Base-by-base conservation (phyloP, 2,797 vertebrate genomes). In the Malacoraja senta region DNA sequence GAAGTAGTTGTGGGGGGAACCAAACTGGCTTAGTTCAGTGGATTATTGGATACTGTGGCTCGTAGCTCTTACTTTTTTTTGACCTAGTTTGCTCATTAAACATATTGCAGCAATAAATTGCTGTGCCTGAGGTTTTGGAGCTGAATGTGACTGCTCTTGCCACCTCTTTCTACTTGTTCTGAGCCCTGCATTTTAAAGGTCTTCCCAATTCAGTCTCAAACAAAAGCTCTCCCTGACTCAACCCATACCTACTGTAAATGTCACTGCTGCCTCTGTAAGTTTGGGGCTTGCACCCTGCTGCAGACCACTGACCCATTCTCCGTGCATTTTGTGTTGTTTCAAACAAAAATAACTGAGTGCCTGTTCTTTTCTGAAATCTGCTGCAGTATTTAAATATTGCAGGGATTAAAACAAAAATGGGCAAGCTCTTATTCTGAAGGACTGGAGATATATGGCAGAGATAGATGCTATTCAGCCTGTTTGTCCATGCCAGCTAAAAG, bases 71-170 rank as follows among this genome's bases (percentile, higher is more conserved):
- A 61, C 58, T 83, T 83, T 83, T 53, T 74, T 21, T 53, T 53
- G 44, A 83, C 38, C 80, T 58, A 53, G 80, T 53, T 53, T 53
- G 9, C 80, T 83, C 80, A 83, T 53, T 84, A 84, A 84, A 84
- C 81, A 63, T n/a, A 29, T 29, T 9, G 38, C 79, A 81, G 38
- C 79, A 81, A 17, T 80, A 80, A 21, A 53, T 63, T 61, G 29
- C 4, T n/a, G 13, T 63, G 81, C 13, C 8, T 84, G 53, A 58
- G 44, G 24, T 35, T 84, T 84, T 84, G 81, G 53, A 84, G 44
- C 44, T 29, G 58, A 1, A 58, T 84, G 29, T 84, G 58, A 84
- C 58, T n/a, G 9, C 58, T 63, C 26, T 0, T n/a, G 58, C 58
- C n/a, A 32, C 4, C 83, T 83, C 24, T 61, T 83, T 83, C 44